Conservation (phyloP, 2,797 vertebrate species). For the Pygocentrus nattereri region DNA sequence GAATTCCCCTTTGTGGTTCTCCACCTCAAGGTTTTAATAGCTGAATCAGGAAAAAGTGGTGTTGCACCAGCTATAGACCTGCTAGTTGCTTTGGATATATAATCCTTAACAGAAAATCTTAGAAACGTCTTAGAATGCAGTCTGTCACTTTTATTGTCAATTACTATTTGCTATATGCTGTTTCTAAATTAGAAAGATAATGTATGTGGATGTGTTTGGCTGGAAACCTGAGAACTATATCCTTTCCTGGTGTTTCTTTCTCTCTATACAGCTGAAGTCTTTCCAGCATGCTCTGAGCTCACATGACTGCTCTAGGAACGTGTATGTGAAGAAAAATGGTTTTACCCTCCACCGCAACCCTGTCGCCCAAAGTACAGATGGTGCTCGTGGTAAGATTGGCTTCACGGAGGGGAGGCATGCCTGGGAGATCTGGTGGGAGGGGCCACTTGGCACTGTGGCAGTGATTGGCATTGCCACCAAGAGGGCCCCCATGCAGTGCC, state of each 20-base stretch:
- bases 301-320: slow-evolving; percentile 97
- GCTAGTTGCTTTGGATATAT: neutral
- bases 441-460: slow-evolving; percentile 96
- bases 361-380: slow-evolving; percentile 98
- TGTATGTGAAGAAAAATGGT: slow-evolving; percentile 99
- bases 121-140: neutral
- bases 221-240: neutral
- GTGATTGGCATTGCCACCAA: slow-evolving; percentile 98
- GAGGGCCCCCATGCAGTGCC: slow-evolving; percentile 96
- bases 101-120: neutral
- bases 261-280: slow-evolving; percentile 85
- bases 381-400: slow-evolving; percentile 96
- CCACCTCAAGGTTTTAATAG: too few relatives aligned
- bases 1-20: too few relatives aligned
- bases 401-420: slow-evolving; percentile 97
- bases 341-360: slow-evolving; percentile 99
- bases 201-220: too few relatives aligned
- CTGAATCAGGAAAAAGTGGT: too few relatives aligned
- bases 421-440: slow-evolving; percentile 99
- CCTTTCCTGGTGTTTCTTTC: neutral
- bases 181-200: neutral
- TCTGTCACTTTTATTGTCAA: neutral
- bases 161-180: neutral
- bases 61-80: too few relatives aligned
- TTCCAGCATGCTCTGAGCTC: slow-evolving; percentile 96